A percentile compares a stretch with the other conserved stretches of the same genome.
phyloP scores from a whole-genome alignment of 2,113 vertebrate species.

The Spea multiplicata region DNA sequence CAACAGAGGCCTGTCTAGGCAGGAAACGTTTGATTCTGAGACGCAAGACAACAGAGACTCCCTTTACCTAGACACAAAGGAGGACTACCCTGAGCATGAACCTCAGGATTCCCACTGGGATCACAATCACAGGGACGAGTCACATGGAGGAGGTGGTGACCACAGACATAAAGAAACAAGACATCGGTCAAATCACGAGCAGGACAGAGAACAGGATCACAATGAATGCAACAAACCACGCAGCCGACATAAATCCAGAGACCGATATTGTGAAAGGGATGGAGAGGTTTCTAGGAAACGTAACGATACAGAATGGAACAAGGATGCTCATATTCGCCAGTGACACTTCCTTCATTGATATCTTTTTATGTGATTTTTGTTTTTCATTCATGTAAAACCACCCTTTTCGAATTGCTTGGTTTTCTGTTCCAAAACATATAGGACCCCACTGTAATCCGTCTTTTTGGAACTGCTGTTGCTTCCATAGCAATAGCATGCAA shows the following conservation, averaged over 20 bases:
- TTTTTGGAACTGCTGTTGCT: conserved; percentile 81
- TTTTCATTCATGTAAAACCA: conserved; percentile 59
- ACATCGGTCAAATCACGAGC: conserved; percentile 79
- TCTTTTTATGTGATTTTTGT: conserved; percentile 56
- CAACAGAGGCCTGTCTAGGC: conserved; percentile 76
- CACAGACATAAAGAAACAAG: conserved; percentile 74
- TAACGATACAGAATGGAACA: conserved; percentile 82
- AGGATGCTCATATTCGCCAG: conserved; percentile 88
- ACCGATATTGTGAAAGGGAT: conserved; percentile 82
- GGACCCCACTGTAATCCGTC: conserved; percentile 72
- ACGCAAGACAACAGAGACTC: conserved; percentile 89
- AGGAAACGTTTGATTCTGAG: conserved; percentile 92
- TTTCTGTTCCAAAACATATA: conserved; percentile 66
- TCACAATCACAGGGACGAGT: conserved; percentile 79
- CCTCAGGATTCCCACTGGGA: conserved; percentile 77
- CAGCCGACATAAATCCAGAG: conserved; percentile 80
- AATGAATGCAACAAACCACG: conserved; percentile 86
- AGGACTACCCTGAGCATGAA: conserved; percentile 71
- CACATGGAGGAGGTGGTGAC: conserved; percentile 67
- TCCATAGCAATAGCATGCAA: conserved; percentile 74
- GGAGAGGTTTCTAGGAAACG: conserved; percentile 81
- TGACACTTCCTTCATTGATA: conserved; percentile 64
- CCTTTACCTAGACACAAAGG: conserved; percentile 79
- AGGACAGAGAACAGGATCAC: conserved; percentile 85
- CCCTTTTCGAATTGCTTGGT: conserved; percentile 57